Evolutionary conservation across 2,797 vertebrate species (phyloP), one percentile per base, ranked within the genome.

Genomic region (Arrhamphus sclerolepis): DNA sequence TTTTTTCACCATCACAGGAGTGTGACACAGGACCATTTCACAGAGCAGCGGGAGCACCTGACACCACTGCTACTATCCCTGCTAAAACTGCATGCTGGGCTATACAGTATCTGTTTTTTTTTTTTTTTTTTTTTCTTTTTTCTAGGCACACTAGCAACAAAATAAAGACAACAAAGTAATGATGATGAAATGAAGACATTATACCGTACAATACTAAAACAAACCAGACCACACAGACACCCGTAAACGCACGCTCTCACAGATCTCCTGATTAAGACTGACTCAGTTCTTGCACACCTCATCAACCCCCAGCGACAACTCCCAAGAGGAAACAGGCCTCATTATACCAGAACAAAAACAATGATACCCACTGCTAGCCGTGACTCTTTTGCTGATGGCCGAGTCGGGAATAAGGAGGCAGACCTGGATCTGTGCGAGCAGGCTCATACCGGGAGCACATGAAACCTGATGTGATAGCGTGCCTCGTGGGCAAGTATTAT

Each of bases 401-500:
- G 43, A 77, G 73, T 39, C 4, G 65, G 40, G 68, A 65, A 31
- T 66, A 67, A 62, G 57, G 62, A 78, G 72, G 81, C 71, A 61
- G 74, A 62, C 70, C 68, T 66, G 84, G 66, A 83, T 85, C 77
- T 58, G 26, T 53, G 75, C 63, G 75, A 62, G 70, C 70, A 65
- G 66, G 68, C 75, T 69, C 22, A 42, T 42, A 72, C 60, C 41
- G 17, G 79, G 77, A 57, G 78, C 29, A 66, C 53, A 71, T 79
- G 77, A 87, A 90, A 88, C 81, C 81, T 86, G 83, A 84, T 86
- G 87, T 80, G 88, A 83, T 84, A 69, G 82, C 57, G 75, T 93
- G 91, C 92, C 92, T 93, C 64, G 79, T 92, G 91, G 93, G 92
- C 90, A 93, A 90, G 90, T 91, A 92, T 91, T 91, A 92, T 92